These are phyloP conservation scores for Hyles lineata DNA, from an alignment of 2,888 invertebrate genomes.

Conservation along the genomic window DNA sequence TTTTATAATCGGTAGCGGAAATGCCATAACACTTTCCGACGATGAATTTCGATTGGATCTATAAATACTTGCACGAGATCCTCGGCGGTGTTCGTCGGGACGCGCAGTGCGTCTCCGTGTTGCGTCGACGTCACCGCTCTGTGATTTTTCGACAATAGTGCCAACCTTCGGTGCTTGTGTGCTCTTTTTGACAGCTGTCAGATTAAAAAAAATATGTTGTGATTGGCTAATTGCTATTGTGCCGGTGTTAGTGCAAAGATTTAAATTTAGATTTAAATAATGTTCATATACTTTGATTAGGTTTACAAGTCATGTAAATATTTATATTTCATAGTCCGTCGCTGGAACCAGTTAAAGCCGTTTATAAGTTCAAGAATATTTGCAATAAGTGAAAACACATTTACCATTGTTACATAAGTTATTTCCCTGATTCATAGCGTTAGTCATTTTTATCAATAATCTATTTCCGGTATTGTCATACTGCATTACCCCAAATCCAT, in stretches of 20 bases:
- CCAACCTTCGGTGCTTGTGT: not conserved
- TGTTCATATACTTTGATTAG: not conserved
- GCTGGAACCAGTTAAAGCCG: not conserved
- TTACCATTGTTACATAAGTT: constrained; percentile 4
- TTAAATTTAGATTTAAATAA: not conserved
- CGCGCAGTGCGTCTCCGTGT: constrained; percentile 71
- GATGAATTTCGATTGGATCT: constrained; percentile 55
- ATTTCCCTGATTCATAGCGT: constrained; percentile 14
- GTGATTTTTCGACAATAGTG: constrained; percentile 20
- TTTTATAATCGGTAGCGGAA: constrained; percentile 24
- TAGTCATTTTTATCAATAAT: constrained; percentile 10
- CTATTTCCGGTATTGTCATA: constrained; percentile 20
- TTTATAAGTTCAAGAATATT: not conserved
- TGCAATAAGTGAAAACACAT: not conserved
- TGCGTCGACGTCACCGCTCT: constrained; percentile 40
- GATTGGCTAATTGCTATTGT: not conserved
- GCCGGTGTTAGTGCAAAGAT: not conserved
- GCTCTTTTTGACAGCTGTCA: constrained; percentile 21
- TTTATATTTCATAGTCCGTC: no score
- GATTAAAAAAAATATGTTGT: not conserved
- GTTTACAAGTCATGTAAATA: not conserved
- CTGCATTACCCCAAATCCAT: constrained; percentile 12
- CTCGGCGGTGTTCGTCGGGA: constrained; percentile 43
- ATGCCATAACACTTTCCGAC: constrained; percentile 26
- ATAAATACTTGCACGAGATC: constrained; percentile 69